Evolutionary conservation across 2,888 invertebrate species (phyloP).

Genomic region (Lasioglossum villosulum): DNA sequence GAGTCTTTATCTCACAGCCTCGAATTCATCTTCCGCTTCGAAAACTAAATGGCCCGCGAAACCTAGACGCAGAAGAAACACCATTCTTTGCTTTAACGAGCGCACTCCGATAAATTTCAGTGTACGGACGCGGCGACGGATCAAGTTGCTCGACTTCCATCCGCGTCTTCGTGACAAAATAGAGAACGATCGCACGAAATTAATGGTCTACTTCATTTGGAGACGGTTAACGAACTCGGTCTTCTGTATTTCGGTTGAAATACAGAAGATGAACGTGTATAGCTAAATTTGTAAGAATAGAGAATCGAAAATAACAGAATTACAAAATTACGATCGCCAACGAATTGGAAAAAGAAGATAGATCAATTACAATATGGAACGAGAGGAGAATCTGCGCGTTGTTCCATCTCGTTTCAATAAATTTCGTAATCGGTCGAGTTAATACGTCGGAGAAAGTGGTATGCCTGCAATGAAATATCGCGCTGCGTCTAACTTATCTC

Average conservation of each 20-base stretch:
- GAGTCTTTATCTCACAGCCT: constrained; percentile 14
- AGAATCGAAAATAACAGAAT: no score
- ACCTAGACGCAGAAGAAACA: background rate
- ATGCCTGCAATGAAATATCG: constrained; percentile 5
- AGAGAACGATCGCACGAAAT: background rate
- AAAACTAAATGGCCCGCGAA: constrained; percentile 5
- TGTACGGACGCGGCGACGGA: background rate
- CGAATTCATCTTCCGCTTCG: constrained; percentile 8
- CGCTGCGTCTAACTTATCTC: background rate
- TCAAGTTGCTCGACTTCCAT: background rate
- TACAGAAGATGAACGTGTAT: no score
- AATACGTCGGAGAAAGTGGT: background rate
- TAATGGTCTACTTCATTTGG: background rate
- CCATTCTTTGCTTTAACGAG: background rate
- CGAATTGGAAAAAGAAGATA: no score
- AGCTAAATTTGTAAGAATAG: no score
- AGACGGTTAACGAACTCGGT: background rate
- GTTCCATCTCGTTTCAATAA: constrained; percentile 1
- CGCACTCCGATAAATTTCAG: background rate
- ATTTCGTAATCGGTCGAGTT: background rate
- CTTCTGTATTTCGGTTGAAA: no score
- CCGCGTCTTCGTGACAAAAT: background rate
- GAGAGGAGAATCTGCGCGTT: background rate
- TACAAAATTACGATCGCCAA: no score
- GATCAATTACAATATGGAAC: no score